Evolutionary conservation across 2,113 vertebrate genomes (phyloP).

Genomic region (Cinclus mexicanus): DNA sequence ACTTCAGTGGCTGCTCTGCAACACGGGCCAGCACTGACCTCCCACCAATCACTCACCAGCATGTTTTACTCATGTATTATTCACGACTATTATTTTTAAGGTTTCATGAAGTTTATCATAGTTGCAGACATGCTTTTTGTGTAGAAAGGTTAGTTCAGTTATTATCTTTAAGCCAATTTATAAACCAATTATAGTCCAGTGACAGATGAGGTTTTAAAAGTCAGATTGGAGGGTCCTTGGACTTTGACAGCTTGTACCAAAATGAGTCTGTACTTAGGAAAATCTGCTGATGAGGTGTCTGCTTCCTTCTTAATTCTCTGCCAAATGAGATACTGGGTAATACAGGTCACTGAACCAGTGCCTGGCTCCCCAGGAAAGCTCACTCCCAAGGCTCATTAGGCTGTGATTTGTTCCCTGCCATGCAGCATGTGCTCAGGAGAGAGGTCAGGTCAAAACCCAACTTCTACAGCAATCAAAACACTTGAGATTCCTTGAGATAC

Average conservation of each 20-base stretch:
- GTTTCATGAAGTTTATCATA: background rate
- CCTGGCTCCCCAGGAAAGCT: background rate
- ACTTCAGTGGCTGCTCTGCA: background rate
- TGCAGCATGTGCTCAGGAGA: background rate
- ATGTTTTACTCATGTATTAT: background rate
- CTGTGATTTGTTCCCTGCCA: background rate
- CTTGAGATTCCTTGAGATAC: background rate
- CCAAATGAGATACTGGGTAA: slow-evolving; percentile 46
- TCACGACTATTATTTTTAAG: background rate
- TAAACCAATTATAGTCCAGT: background rate
- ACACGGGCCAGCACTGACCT: background rate
- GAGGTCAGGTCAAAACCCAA: background rate
- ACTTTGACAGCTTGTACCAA: slow-evolving; percentile 62
- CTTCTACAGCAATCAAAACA: background rate
- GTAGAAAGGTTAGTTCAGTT: background rate
- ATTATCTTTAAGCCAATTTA: slow-evolving; percentile 41
- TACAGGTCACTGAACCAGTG: slow-evolving; percentile 31
- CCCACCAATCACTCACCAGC: background rate
- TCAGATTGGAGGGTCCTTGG: slow-evolving; percentile 57
- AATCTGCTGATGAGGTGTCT: slow-evolving; percentile 75
- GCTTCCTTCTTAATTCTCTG: slow-evolving; percentile 43
- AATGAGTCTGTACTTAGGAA: slow-evolving; percentile 28
- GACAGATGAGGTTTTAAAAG: slow-evolving; percentile 42
- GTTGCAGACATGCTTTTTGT: background rate
- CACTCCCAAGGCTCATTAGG: background rate